phyloP scores from a whole-genome alignment of 2,888 invertebrate species.

The Escarpia spicata region DNA sequence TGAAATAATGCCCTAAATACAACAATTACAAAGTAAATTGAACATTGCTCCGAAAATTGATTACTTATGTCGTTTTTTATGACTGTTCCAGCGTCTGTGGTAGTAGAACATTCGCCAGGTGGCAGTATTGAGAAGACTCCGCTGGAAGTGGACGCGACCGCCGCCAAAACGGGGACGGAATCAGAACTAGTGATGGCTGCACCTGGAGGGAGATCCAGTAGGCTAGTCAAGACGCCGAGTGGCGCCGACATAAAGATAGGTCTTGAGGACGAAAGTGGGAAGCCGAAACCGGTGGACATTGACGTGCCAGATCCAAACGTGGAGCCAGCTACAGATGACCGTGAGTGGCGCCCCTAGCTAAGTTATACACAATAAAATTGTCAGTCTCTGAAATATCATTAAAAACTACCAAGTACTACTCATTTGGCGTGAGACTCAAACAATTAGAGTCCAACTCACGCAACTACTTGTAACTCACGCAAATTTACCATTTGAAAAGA shows the following conservation, averaged over 20 bases:
- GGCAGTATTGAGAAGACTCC: background rate
- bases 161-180: conserved; percentile 11
- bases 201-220: background rate
- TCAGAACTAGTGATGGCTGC: background rate
- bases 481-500: too few relatives aligned
- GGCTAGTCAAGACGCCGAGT: conserved; percentile 11
- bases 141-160: background rate
- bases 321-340: background rate
- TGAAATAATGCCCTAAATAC: background rate
- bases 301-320: background rate
- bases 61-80: background rate
- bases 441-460: too few relatives aligned
- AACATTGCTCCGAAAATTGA: background rate
- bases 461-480: too few relatives aligned
- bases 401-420: background rate
- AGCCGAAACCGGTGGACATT: background rate
- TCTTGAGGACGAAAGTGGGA: background rate
- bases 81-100: background rate
- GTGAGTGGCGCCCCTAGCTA: background rate
- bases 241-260: conserved; percentile 5
- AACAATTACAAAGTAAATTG: background rate
- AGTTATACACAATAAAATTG: background rate
- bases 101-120: background rate
- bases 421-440: background rate
- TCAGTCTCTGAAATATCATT: background rate